Conservation (phyloP, 2,797 vertebrate genomes). For the Rhinella marina region DNA sequence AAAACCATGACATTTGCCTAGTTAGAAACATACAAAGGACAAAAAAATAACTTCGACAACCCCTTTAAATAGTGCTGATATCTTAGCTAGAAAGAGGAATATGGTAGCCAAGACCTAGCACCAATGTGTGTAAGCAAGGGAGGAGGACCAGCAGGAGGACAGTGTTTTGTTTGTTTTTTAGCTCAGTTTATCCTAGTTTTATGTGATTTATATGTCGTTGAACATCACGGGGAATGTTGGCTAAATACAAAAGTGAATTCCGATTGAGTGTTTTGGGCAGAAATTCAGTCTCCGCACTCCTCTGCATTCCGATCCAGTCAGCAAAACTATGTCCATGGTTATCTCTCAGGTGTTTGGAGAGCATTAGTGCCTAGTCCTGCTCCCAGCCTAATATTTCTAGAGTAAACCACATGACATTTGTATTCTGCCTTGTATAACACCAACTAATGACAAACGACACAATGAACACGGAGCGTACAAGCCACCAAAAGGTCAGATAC, state of each 20-base stretch:
- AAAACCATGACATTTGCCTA: too few relatives aligned
- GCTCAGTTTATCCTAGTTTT: neutral
- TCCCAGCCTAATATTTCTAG: neutral
- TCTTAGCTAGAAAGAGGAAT: neutral
- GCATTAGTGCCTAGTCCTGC: neutral
- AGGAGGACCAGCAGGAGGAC: neutral
- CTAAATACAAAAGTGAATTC: neutral
- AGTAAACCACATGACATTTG: slow-evolving; percentile 11
- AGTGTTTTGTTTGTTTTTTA: neutral
- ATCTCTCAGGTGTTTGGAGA: neutral
- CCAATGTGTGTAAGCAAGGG: neutral
- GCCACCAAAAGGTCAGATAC: slow-evolving; percentile 43
- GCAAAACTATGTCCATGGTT: neutral
- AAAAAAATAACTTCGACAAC: too few relatives aligned
- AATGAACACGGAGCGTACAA: neutral
- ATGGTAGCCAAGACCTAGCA: neutral
- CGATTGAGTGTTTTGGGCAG: neutral
- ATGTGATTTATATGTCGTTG: neutral
- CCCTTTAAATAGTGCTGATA: neutral
- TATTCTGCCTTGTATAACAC: slow-evolving; percentile 35
- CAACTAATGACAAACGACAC: slow-evolving; percentile 23
- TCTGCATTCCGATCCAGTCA: neutral
- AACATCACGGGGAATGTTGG: neutral
- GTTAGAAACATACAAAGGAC: too few relatives aligned
- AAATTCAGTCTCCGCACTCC: neutral